Conservation (phyloP, 2,797 vertebrate species). For the Peromyscus aztecus region DNA sequence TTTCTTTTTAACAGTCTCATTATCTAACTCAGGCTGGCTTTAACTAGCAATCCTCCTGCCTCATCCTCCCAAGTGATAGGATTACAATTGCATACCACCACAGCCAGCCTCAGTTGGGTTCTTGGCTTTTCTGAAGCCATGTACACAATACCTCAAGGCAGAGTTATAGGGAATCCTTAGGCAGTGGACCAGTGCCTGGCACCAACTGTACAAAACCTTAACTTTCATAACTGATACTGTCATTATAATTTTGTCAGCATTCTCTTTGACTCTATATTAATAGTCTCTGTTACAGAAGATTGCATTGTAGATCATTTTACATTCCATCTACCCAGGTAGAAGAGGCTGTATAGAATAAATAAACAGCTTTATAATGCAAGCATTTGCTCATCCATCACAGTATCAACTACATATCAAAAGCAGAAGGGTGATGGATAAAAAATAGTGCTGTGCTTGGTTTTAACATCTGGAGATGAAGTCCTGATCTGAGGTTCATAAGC, state of each 20-base stretch:
- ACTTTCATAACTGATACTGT: not conserved
- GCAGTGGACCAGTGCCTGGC: not conserved
- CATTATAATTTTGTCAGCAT: not conserved
- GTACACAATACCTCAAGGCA: not conserved
- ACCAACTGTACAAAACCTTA: not conserved
- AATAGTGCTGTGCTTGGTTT: not conserved
- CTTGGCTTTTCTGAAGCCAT: not conserved
- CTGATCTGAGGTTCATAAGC: not conserved
- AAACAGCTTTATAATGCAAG: not conserved
- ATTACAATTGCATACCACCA: not conserved
- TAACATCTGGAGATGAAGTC: not conserved
- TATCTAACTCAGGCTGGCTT: not conserved
- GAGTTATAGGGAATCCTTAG: not conserved
- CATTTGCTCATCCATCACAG: not conserved
- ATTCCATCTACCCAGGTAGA: not conserved
- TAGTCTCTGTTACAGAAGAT: not conserved
- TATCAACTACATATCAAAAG: not conserved
- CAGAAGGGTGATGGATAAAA: not conserved
- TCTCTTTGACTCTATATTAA: not conserved
- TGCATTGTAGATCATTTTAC: not conserved
- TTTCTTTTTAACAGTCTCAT: not conserved
- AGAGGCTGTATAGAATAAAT: not conserved
- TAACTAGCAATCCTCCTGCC: not conserved
- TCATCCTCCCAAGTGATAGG: not conserved
- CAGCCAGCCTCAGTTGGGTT: not conserved